Base-by-base conservation (phyloP, 2,888 invertebrate species). In the Caprella mutica region DNA sequence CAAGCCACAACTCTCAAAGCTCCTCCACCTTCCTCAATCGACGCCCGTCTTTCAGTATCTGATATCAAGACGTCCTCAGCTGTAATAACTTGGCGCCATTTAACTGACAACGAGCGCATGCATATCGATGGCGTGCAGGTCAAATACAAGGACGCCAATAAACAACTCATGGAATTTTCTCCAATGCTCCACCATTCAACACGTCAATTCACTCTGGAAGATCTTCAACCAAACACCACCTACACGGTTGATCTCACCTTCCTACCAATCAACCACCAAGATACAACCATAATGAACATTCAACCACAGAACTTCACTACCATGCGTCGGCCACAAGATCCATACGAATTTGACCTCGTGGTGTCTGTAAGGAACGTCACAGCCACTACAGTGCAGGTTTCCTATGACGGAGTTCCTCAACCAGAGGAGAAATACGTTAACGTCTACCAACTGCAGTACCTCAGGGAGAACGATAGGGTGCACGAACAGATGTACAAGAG, bases 371-470 rank as follows among this genome's bases (percentile, higher is more conserved):
- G 82, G 14, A 78, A 83, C 60, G 80, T 89, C 0, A 86, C 86
- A 65, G 78, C 86, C 0, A 82, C 81, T 52, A 83, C 84, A 9
- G 84, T 85, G 0, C 86, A 86, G 69, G 78, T 91, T 5, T 78
- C 80, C 5, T 90, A 89, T 87, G 80, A 77, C 50, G 91, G 91
- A 0, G 83, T 91, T 0, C 91, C 91, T 0, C 81, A 85, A 67
- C 91, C 91, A 0, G 85, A 88, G 64, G 89, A 90, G 71, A 86
- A 90, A 71, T 90, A 84, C 75, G 86, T 91, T 51, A 85, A 89
- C 67, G 87, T 91, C 68, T 90, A 86, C 74, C 79, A 89, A 55
- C 87, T 87, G 1, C 86, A 88, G 65, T 85, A 85, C 71, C 83
- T 84, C 71, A 83, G 82, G 68, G 84, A 69, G 43, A 51, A 39